These are phyloP conservation scores for Saguinus midas DNA, from an alignment of 2,113 vertebrate species.

Conservation along the genomic window DNA sequence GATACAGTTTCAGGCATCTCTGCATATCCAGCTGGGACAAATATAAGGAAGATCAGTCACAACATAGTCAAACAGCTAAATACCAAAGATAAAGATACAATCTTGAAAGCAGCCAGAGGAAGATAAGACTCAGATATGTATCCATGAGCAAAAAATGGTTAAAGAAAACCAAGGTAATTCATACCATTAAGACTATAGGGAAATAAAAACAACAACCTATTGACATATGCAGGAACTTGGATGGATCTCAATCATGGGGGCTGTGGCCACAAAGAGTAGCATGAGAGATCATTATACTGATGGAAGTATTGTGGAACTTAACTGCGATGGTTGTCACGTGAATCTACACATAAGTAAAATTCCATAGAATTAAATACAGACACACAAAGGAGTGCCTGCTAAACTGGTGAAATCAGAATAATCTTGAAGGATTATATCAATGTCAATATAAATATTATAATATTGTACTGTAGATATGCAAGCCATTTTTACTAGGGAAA, in stretches of 20 bases:
- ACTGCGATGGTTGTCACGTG: too few species aligned
- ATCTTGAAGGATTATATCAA: not conserved
- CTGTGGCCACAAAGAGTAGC: not conserved
- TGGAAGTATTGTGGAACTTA: not conserved
- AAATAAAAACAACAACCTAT: not conserved
- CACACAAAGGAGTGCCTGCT: too few species aligned
- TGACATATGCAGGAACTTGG: not conserved
- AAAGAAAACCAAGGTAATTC: not conserved
- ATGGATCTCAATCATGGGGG: not conserved
- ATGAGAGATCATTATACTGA: too few species aligned
- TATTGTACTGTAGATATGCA: not conserved
- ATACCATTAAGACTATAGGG: not conserved
- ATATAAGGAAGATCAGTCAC: not conserved
- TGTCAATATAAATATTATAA: not conserved
- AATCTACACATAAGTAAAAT: too few species aligned
- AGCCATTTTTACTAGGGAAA: not conserved
- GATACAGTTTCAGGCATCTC: not conserved
- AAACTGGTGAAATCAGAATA: not conserved
- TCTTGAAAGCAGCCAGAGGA: not conserved
- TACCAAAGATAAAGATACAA: not conserved
- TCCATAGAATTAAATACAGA: not conserved
- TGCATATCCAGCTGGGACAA: too few species aligned
- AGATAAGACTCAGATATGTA: not conserved
- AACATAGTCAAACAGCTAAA: not conserved
- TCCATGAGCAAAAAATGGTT: not conserved